A percentile compares a stretch with the other conserved stretches of the same genome.
Evolutionary conservation across 2,113 vertebrate species (phyloP).

Genomic region (Budorcas taxicolor): DNA sequence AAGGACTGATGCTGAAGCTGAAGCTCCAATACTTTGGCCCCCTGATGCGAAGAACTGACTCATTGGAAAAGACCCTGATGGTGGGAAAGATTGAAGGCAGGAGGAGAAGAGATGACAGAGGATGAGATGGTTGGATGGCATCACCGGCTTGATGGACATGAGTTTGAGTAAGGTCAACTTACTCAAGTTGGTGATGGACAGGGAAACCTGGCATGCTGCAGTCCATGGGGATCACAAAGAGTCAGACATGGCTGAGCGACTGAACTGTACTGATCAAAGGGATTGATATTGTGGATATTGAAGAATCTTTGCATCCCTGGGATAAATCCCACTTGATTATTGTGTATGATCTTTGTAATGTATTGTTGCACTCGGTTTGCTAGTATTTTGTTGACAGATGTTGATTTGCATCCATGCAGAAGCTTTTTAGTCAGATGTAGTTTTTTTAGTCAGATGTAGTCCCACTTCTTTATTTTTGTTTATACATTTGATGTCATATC

Average conservation of each 20-base stretch:
- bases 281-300: neutral
- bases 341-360: neutral
- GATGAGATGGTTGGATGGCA: neutral
- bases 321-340: neutral
- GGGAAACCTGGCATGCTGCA: neutral
- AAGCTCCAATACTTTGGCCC: neutral
- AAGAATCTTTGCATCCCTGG: neutral
- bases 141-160: rapidly evolving
- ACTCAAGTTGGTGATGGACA: neutral
- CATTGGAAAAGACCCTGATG: neutral
- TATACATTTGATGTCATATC: neutral
- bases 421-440: neutral
- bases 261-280: neutral
- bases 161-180: neutral
- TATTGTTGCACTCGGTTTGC: neutral
- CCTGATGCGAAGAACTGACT: neutral
- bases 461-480: neutral
- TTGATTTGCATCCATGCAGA: neutral
- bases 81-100: neutral
- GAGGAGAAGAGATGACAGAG: neutral
- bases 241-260: neutral
- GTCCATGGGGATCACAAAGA: neutral
- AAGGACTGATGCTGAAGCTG: neutral
- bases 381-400: neutral
- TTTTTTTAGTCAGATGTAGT: neutral